phyloP scores from a whole-genome alignment of 2,888 invertebrate genomes.

The Euspilapteryx auroguttella region DNA sequence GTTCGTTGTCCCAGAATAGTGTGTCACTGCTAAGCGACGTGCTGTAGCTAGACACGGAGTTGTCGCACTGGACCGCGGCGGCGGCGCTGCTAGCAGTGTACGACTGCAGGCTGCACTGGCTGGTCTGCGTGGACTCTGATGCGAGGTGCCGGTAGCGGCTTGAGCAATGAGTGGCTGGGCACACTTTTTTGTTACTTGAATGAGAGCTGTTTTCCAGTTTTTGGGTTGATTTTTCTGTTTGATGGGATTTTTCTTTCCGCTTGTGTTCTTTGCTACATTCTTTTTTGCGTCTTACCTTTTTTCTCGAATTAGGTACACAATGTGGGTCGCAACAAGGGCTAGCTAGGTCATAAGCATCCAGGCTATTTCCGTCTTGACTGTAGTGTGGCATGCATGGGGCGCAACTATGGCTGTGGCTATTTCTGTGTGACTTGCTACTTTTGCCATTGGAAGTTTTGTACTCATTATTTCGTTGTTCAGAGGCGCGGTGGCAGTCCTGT shows the following conservation, averaged over 20 bases:
- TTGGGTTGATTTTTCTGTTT: constrained; percentile 47
- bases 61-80: constrained; percentile 66
- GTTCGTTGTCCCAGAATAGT: constrained; percentile 75
- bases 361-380: constrained; percentile 73
- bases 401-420: constrained; percentile 63
- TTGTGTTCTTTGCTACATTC: constrained; percentile 66
- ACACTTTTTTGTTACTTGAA: constrained; percentile 40
- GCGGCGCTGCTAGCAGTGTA: constrained; percentile 78
- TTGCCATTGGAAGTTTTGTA: constrained; percentile 28
- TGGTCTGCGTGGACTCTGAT: constrained; percentile 69
- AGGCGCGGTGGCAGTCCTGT: constrained; percentile 30
- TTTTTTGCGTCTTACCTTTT: constrained; percentile 54
- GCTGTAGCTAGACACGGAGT: constrained; percentile 78
- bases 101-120: constrained; percentile 81
- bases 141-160: constrained; percentile 64
- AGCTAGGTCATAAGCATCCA: constrained; percentile 85
- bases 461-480: constrained; percentile 16
- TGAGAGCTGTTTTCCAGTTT: constrained; percentile 49
- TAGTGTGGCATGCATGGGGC: constrained; percentile 70
- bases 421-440: constrained; percentile 32
- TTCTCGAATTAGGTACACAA: constrained; percentile 71
- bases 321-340: constrained; percentile 87
- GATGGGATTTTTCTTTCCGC: constrained; percentile 62
- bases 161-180: constrained; percentile 35
- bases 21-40: constrained; percentile 87